A percentile compares a stretch with the other conserved stretches of the same genome.
Conservation (phyloP, 2,113 vertebrate genomes). For the Benthochromis sp. region DNA sequence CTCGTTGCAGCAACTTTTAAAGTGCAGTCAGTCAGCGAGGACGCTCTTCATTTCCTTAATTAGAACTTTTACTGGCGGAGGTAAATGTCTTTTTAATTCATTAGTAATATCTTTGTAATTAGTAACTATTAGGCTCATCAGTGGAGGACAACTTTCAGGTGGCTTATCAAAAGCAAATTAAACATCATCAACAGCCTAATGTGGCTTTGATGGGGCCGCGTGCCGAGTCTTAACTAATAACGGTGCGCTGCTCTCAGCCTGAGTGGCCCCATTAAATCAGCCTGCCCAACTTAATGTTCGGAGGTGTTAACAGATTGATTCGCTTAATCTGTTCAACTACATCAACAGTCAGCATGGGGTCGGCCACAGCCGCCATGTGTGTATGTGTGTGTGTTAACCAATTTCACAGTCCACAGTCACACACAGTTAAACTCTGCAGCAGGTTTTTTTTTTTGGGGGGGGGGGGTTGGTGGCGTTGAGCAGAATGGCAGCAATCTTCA, state of each 20-base stretch:
- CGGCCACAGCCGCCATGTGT: constrained; percentile 37
- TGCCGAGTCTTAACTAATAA: constrained; percentile 60
- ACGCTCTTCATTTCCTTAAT: not conserved
- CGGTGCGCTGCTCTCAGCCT: constrained; percentile 14
- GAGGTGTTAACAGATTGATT: constrained; percentile 72
- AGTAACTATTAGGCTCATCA: constrained; percentile 33
- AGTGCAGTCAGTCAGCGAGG: not conserved
- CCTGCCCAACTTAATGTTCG: constrained; percentile 54
- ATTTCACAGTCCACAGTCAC: constrained; percentile 71
- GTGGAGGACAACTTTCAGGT: constrained; percentile 41
- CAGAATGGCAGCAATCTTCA: constrained; percentile 85
- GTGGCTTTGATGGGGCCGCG: constrained; percentile 53
- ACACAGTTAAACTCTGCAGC: constrained; percentile 91
- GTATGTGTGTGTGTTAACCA: constrained; percentile 35
- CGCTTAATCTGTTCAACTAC: constrained; percentile 67
- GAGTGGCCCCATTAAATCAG: constrained; percentile 61
- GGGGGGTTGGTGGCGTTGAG: not conserved
- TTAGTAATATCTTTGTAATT: constrained; percentile 47
- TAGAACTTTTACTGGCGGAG: not conserved
- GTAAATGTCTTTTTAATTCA: constrained; percentile 48
- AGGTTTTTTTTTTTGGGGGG: constrained; percentile 64
- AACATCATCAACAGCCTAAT: constrained; percentile 60
- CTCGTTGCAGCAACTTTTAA: not conserved
- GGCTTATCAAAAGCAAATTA: constrained; percentile 68
- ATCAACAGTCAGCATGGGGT: constrained; percentile 57